A percentile compares a stretch with the other conserved stretches of the same genome.
phyloP scores from a whole-genome alignment of 2,888 invertebrate species.

The Epinotia bilunana region DNA sequence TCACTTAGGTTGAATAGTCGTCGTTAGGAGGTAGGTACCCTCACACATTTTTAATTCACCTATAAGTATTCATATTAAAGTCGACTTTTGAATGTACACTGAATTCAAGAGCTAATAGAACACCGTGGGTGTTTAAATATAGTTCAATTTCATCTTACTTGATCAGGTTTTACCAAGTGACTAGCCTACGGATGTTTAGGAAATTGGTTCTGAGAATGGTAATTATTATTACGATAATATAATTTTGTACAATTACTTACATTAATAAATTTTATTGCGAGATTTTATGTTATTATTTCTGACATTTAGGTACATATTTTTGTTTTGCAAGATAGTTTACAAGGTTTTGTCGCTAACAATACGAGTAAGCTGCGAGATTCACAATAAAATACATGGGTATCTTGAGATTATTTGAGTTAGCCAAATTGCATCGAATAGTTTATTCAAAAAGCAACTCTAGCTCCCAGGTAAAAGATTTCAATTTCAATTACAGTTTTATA shows the following conservation, averaged over 20 bases:
- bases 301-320: background rate
- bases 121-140: constrained; percentile 21
- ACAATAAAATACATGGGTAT: too few relatives aligned
- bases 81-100: background rate
- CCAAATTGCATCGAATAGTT: too few relatives aligned
- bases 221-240: background rate
- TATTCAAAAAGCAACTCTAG: too few relatives aligned
- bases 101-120: background rate
- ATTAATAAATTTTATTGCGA: constrained; percentile 1
- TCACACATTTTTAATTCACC: background rate
- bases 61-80: background rate
- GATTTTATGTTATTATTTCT: background rate
- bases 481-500: too few relatives aligned
- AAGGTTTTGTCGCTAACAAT: background rate
- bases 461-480: too few relatives aligned
- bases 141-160: constrained; percentile 17
- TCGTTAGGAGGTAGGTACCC: background rate
- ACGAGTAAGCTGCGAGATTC: too few relatives aligned
- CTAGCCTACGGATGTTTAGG: constrained; percentile 19
- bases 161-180: constrained; percentile 9
- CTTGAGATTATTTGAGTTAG: too few relatives aligned
- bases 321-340: background rate
- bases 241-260: background rate
- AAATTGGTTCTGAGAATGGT: constrained; percentile 15
- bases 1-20: background rate